Evolutionary conservation across 92 coral and sea anemone species (phyloP).

Genomic region (Scolanthus callimorphus): DNA sequence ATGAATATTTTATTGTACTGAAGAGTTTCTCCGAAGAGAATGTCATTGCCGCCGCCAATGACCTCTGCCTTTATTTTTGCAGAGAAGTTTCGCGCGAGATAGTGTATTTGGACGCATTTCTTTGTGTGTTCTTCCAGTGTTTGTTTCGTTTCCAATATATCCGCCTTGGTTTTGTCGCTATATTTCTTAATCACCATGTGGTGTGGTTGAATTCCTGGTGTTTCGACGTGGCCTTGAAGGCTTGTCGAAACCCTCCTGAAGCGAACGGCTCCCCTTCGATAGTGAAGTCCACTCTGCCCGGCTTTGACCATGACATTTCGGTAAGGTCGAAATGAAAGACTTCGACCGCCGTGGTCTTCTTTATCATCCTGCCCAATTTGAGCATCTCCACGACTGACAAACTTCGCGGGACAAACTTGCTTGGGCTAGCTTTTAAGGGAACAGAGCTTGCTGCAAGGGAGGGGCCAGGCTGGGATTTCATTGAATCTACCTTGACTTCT

Average conservation of each 20-base stretch:
- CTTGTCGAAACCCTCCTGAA: no score
- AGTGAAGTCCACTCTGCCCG: no score
- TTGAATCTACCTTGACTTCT: no score
- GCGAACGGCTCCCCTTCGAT: no score
- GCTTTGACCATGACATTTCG: slow-evolving; percentile 1
- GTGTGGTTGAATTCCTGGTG: no score
- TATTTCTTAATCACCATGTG: no score
- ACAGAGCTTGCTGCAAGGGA: slow-evolving; percentile 10
- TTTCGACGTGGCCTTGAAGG: no score
- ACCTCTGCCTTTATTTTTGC: slow-evolving; percentile 16
- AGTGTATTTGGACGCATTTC: slow-evolving; percentile 7
- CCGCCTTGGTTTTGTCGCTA: slow-evolving; percentile 8
- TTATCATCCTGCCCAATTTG: no score
- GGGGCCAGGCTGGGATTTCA: no score
- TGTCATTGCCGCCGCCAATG: slow-evolving; percentile 14
- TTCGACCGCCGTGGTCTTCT: slow-evolving; percentile 9
- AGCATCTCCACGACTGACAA: no score
- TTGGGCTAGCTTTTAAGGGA: no score
- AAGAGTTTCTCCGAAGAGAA: slow-evolving; percentile 18
- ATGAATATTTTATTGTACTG: slow-evolving; percentile 12
- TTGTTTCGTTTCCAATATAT: slow-evolving; percentile 3
- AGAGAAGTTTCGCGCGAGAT: slow-evolving; percentile 10
- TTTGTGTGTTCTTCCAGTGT: slow-evolving; percentile 14
- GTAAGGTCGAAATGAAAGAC: slow-evolving; percentile 11
- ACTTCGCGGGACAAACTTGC: no score